These are phyloP conservation scores for Drosophila birchii DNA, from an alignment of 2,888 invertebrate genomes.

Conservation along the genomic window DNA sequence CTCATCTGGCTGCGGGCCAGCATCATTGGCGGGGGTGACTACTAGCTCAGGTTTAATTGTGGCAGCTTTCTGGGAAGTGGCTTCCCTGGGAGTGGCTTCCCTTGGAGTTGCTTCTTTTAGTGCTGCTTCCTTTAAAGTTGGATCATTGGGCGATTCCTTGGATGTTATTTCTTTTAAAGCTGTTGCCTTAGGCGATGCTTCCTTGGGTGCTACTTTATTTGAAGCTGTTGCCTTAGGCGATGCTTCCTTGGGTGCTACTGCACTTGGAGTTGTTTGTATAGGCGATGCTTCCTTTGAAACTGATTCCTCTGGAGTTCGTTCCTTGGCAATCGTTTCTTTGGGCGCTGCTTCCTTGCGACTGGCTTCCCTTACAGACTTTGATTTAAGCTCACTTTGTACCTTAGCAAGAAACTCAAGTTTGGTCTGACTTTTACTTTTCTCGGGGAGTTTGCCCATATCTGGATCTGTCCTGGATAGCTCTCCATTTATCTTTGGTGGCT, in stretches of 20 bases:
- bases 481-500: slow-evolving; percentile 29
- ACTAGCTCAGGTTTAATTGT: not conserved
- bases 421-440: slow-evolving; percentile 38
- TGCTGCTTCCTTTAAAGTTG: not conserved
- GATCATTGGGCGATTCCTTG: not conserved
- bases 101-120: not conserved
- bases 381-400: slow-evolving; percentile 63
- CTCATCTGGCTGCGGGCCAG: slow-evolving; percentile 26
- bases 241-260: not conserved
- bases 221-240: not conserved
- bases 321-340: not conserved
- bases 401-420: slow-evolving; percentile 60
- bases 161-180: not conserved
- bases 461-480: not conserved
- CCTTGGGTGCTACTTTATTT: not conserved
- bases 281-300: not conserved
- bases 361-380: slow-evolving; percentile 37
- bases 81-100: not conserved
- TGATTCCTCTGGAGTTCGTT: not conserved
- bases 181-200: not conserved
- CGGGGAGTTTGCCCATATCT: not conserved
- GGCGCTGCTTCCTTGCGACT: not conserved
- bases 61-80: not conserved
- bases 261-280: not conserved
- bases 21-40: not conserved